phyloP scores from a whole-genome alignment of 2,113 vertebrate genomes.

The Corythoichthys haematopterus region DNA sequence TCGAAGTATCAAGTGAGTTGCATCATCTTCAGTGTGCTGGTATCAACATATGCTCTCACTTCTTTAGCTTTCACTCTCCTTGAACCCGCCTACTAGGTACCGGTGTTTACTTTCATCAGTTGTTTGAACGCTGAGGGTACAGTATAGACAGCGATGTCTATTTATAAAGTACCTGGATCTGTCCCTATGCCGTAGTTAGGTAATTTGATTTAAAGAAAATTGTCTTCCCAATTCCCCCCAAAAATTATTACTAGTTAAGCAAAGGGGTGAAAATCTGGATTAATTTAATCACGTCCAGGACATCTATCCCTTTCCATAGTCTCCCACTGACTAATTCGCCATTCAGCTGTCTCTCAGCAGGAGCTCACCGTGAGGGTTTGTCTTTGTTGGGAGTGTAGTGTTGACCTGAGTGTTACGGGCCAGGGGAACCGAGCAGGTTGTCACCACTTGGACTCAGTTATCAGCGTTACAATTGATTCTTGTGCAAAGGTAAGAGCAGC shows the following conservation, averaged over 20 bases:
- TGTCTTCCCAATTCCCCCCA: neutral
- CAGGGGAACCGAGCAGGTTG: slow-evolving; percentile 54
- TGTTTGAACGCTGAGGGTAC: neutral
- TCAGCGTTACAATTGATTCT: slow-evolving; percentile 68
- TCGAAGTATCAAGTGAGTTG: slow-evolving; percentile 13
- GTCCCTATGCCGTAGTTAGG: neutral
- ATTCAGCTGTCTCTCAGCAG: slow-evolving; percentile 49
- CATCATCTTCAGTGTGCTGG: slow-evolving; percentile 20
- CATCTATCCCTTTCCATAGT: slow-evolving; percentile 27
- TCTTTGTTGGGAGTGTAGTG: slow-evolving; percentile 59
- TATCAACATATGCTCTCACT: slow-evolving; percentile 25
- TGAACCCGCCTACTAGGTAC: slow-evolving; percentile 42
- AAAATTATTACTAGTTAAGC: neutral
- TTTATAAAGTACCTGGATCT: neutral
- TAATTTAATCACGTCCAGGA: slow-evolving; percentile 58
- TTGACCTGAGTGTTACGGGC: slow-evolving; percentile 50
- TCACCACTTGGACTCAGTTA: slow-evolving; percentile 60
- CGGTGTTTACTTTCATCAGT: slow-evolving; percentile 34
- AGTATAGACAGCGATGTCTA: neutral
- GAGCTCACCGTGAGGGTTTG: slow-evolving; percentile 53
- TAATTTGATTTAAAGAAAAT: neutral
- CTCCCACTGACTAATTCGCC: slow-evolving; percentile 47
- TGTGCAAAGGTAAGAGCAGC: slow-evolving; percentile 61
- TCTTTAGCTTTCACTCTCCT: slow-evolving; percentile 48
- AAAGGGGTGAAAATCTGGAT: slow-evolving; percentile 63